Percentiles rank a stretch among this genome's conserved stretches.
Evolutionary conservation across 2,888 invertebrate genomes (phyloP).

Genomic region (Gymnocheta viridis): DNA sequence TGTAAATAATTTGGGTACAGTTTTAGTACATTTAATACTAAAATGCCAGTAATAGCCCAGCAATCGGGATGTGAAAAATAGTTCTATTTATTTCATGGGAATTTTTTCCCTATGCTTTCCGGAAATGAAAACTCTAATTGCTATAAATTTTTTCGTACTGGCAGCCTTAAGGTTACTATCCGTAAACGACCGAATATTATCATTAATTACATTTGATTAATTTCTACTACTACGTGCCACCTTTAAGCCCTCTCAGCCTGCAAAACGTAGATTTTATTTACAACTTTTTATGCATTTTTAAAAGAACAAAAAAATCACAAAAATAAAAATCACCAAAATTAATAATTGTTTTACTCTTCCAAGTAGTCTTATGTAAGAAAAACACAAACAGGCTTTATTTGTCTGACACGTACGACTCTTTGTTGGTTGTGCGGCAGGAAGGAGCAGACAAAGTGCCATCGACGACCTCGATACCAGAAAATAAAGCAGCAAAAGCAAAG

Average conservation of each 20-base stretch:
- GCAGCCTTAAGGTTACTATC: too few relatives aligned
- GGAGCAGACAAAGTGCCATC: conserved; percentile 23
- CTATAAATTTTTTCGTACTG: too few relatives aligned
- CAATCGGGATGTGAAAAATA: too few relatives aligned
- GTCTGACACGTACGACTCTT: conserved; percentile 7
- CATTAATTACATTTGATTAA: background rate
- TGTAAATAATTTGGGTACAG: too few relatives aligned
- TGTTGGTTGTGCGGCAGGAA: conserved; percentile 1
- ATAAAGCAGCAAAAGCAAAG: conserved; percentile 27
- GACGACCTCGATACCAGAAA: conserved; percentile 57
- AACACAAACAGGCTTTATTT: conserved; percentile 33
- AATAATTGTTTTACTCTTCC: background rate
- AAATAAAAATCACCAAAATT: background rate
- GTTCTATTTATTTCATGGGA: too few relatives aligned
- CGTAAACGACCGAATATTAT: too few relatives aligned
- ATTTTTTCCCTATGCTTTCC: too few relatives aligned
- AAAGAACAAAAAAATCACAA: background rate
- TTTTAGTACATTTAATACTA: too few relatives aligned
- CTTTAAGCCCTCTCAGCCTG: background rate
- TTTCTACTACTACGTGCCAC: background rate
- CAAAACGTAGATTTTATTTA: background rate
- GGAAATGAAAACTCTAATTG: too few relatives aligned
- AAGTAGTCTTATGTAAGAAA: conserved; percentile 41
- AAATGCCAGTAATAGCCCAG: too few relatives aligned
- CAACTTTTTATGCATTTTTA: background rate